Evolutionary conservation across 1,140 invertebrate genomes (phyloP), one percentile per base, ranked within the genome.

Genomic region (Formica exsecta): DNA sequence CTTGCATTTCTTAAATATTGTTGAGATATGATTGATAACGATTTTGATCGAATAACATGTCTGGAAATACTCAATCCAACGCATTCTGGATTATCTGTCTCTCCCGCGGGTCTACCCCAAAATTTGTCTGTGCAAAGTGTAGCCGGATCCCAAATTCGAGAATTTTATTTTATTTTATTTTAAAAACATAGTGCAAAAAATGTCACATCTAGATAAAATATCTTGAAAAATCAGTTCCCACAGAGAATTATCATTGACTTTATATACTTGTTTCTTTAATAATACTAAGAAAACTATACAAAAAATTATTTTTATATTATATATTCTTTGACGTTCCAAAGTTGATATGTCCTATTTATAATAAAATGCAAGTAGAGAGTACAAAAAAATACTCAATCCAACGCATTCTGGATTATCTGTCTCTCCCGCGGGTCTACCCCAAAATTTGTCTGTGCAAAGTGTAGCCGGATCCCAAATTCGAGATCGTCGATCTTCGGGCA

Each of bases 361-460:
- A n/a, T 13, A 2, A 1, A 22, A 79, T 22, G 2, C 29, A 1
- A 65, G 5, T 7, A 38, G 7, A 65, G 8, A 19, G 4, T 8
- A 79, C 41, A 9, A 32, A 32, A 32, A 90, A 75, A 95, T 93
- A 44, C 95, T 95, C 0, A 95, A 80, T 2, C 95, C 95, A 8
- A 96, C 94, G 61, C 95, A 96, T 86, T 95, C 95, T 32, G 94
- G 93, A 92, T 96, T 96, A 85, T 96, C 95, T 1, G 91, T 11
- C 62, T 79, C 44, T 62, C 44, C 74, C 44, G 87, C 81, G 3
- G 95, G 95, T 61, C 93, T 93, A 44, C 91, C 89, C 95, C 95
- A 96, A 87, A 95, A 95, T 87, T 93, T 93, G 41, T 91, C 93
- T 0, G 93, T 93, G 87, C 95, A 96, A 3, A 96, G 92, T 61